Evolutionary conservation across 2,888 invertebrate genomes (phyloP), one percentile per base, ranked within the genome.

Genomic region (Epinotia bilunana): DNA sequence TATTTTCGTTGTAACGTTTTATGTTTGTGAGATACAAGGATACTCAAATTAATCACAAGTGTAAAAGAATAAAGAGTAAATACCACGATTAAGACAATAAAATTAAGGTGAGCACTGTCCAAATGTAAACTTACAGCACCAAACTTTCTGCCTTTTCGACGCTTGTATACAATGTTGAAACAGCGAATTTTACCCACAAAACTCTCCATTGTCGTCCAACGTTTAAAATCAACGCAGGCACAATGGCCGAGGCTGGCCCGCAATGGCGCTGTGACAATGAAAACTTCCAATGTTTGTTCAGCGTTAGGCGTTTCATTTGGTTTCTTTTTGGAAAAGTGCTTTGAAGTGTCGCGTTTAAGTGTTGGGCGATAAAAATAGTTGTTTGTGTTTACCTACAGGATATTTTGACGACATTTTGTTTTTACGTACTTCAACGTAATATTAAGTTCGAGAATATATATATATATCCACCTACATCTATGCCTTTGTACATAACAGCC

Each of bases 171-270:
- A 43, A 70, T 71, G 74, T 74, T 70, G 74, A 57, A 64, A 65
- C 70, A 53, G 53, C 74, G 74, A 71, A 70, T 74, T 70, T 74
- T 60, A 69, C 46, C 70, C 74, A 53, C 70, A 53, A 73, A 68
- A 62, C 53, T 55, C 23, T 46, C 69, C 53, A 74, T 74, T 74
- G 74, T 74, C 12, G 74, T 74, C 12, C 70, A 60, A 43, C 74
- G 70, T 65, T 74, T 74, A 74, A 74, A 70, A 71, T 71, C 74
- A 58, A 62, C 73, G 64, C 74, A 16, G 20, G 13, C 68, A 69
- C 74, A 74, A 74, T 74, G 63, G 74, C 13, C 74, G 12, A 49
- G 39, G 74, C 46, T 62, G 63, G 63, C 20, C 68, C 62, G 63
- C 74, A 69, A 70, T 60, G 57, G 63, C n/a, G 5, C 67, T 46